phyloP scores from a whole-genome alignment of 1,140 invertebrate genomes.

The Hydropsyche tenuis region DNA sequence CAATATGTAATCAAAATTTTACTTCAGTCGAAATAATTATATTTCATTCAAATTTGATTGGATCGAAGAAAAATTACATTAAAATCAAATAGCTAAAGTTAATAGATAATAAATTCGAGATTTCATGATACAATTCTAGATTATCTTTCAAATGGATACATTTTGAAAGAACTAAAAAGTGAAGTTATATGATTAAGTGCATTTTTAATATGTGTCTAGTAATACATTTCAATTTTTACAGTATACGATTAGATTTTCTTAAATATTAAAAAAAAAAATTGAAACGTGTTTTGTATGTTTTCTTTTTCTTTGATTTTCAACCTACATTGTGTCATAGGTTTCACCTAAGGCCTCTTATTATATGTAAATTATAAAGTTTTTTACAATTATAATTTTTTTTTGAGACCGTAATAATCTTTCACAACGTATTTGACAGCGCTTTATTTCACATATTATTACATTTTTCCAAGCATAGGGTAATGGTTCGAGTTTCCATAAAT shows the following conservation, averaged over 20 bases:
- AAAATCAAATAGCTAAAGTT: background rate
- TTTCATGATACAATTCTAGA: background rate
- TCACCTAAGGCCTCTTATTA: slow-evolving; percentile 19
- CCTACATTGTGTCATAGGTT: background rate
- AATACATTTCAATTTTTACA: background rate
- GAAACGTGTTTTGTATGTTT: background rate
- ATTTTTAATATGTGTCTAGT: slow-evolving; percentile 24
- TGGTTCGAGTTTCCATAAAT: too few species aligned
- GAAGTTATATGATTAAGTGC: background rate
- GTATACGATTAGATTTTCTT: too few species aligned
- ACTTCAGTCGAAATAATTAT: background rate
- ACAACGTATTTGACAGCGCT: too few species aligned
- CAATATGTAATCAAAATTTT: too few species aligned
- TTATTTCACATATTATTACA: too few species aligned
- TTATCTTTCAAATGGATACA: background rate
- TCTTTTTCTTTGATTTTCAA: background rate
- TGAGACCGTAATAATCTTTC: too few species aligned
- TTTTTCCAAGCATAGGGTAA: too few species aligned
- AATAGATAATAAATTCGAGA: slow-evolving; percentile 15
- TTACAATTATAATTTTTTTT: too few species aligned
- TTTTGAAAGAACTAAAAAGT: slow-evolving; percentile 10
- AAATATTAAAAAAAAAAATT: background rate
- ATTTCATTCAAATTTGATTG: background rate
- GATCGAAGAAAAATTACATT: background rate
- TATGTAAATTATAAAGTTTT: background rate